Evolutionary conservation across 2,888 invertebrate genomes (phyloP).

Genomic region (Nemurella pictetii): DNA sequence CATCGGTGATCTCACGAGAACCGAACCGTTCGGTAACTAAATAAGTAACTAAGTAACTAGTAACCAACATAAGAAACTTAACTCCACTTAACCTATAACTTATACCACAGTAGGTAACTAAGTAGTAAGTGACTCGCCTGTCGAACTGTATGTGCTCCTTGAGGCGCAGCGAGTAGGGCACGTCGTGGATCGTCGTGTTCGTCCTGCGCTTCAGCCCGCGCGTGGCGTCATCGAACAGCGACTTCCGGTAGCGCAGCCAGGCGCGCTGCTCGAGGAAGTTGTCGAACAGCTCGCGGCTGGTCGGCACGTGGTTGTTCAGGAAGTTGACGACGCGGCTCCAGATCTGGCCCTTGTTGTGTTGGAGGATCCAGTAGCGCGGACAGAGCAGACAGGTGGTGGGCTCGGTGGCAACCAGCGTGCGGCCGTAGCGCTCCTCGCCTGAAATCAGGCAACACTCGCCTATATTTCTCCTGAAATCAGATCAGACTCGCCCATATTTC

Average conservation of each 20-base stretch:
- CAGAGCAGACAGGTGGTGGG: conserved; percentile 67
- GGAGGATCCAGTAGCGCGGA: conserved; percentile 70
- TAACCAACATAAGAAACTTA: too few relatives aligned
- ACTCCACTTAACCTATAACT: too few relatives aligned
- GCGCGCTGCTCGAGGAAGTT: conserved; percentile 59
- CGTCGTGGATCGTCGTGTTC: conserved; percentile 63
- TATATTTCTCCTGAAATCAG: too few relatives aligned
- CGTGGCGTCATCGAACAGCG: conserved; percentile 58
- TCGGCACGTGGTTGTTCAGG: conserved; percentile 62
- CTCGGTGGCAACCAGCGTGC: conserved; percentile 67
- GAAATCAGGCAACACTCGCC: too few relatives aligned
- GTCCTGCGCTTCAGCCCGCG: conserved; percentile 57
- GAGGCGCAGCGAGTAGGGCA: conserved; percentile 67
- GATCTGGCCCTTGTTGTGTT: conserved; percentile 66
- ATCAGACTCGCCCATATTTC: too few relatives aligned
- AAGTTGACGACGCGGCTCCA: conserved; percentile 66
- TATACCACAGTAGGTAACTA: too few relatives aligned
- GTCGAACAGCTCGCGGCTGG: conserved; percentile 59
- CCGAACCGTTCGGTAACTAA: too few relatives aligned
- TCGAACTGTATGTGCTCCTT: conserved; percentile 41
- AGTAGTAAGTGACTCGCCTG: background rate
- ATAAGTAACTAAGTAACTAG: too few relatives aligned
- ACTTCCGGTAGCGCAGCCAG: conserved; percentile 60
- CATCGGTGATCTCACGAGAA: too few relatives aligned
- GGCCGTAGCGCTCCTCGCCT: conserved; percentile 67